Percentiles rank a stretch among this genome's conserved stretches.
Evolutionary conservation across 1,140 invertebrate genomes (phyloP).

Genomic region (Macrobrachium nipponense): DNA sequence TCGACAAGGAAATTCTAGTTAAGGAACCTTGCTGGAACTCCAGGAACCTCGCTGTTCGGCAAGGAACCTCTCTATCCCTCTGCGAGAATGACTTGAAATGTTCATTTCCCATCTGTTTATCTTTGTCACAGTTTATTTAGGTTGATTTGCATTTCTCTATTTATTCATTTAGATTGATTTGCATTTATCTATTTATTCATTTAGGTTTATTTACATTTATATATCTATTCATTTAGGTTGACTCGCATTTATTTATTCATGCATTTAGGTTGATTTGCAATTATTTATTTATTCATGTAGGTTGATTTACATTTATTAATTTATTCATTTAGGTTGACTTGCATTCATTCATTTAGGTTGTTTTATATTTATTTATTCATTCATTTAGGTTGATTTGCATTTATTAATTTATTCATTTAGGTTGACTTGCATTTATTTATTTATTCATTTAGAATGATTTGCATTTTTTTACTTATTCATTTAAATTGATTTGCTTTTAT

Average conservation of each 20-base stretch:
- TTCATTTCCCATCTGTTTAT: no score
- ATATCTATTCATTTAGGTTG: background rate
- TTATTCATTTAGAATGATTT: background rate
- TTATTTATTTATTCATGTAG: background rate
- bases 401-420: no score
- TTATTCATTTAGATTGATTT: background rate
- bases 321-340: background rate
- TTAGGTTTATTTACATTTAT: background rate
- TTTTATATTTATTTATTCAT: no score
- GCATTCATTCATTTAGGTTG: background rate
- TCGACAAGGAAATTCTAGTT: no score
- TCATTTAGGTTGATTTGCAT: background rate
- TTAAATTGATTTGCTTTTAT: background rate
- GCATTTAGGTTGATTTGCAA: background rate
- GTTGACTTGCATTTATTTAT: background rate
- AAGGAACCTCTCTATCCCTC: no score
- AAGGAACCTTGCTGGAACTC: no score
- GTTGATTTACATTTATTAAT: background rate
- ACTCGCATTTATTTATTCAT: background rate
- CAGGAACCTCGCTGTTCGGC: no score
- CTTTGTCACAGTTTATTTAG: background rate
- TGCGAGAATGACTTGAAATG: no score
- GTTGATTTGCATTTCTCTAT: background rate
- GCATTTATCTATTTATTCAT: background rate
- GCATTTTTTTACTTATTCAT: no score